Evolutionary conservation across 2,797 vertebrate genomes (phyloP), one percentile per base, ranked within the genome.

Genomic region (Mus spretus): DNA sequence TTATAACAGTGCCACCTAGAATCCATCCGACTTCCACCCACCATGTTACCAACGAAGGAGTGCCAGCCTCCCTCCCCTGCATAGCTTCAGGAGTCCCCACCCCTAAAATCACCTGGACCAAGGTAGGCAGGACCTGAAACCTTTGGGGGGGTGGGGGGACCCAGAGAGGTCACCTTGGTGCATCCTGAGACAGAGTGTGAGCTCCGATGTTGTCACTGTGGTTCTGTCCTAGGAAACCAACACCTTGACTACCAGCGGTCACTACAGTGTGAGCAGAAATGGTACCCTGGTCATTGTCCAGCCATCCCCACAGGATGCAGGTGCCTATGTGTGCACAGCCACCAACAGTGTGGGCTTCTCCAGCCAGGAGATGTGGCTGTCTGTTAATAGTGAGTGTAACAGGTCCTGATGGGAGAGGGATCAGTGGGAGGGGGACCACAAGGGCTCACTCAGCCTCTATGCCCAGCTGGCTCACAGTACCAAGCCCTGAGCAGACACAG

Each of bases 321-420:
- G 99, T 53, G 97, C 99, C 96, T 99, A 99, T 50, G 97, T 99
- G 96, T 99, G 99, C 98, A 99, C 99, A 0, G 99, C 99, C 80
- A 99, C 98, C 98, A 99, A 99, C 0, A 19, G 98, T 0, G 99
- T 99, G 83, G 99, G 99, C 70, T 99, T 99, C 94, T 98, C 99
- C 88, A 99, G 99, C 98, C 98, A 95, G 92, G 99, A 99, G 98
- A 98, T 99, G 97, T 98, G 99, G 97, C 99, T 99, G n/a, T 99
- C 98, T 10, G 97, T 99, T 96, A 99, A 99, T 98, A 99, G 99
- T 99, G 98, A 99, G 99, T 98, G 11, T 11, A 37, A 82, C 6
- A 1, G 90, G 10, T 28, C 85, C 77, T 1, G 31, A 77, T 34
- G 47, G 81, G 55, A n/a, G 31, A 10, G 0, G 77, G 13, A 44